Evolutionary conservation across 92 coral and sea anemone genomes (phyloP).

Genomic region (Porites divaricata): DNA sequence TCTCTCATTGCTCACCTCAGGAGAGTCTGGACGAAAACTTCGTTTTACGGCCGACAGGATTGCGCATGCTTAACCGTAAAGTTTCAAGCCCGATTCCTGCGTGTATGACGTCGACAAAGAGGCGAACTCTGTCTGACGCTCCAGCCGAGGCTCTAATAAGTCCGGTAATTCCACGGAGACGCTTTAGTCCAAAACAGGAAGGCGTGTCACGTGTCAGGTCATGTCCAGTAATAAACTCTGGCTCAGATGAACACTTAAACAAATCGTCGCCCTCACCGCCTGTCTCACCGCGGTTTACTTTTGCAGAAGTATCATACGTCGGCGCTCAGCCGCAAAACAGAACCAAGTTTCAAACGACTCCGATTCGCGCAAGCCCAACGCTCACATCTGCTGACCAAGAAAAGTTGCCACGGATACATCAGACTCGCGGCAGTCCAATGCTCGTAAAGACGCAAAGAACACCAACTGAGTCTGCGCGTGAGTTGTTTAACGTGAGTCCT

Average conservation of each 20-base stretch:
- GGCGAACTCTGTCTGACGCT: conserved; percentile 33
- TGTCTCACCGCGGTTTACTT: conserved; percentile 10
- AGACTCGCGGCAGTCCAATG: conserved; percentile 12
- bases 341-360: background rate
- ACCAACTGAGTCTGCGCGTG: conserved; percentile 28
- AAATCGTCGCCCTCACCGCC: background rate
- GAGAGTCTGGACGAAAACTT: conserved; percentile 28
- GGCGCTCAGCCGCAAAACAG: background rate
- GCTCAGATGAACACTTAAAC: background rate
- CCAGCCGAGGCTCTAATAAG: conserved; percentile 40
- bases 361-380: background rate
- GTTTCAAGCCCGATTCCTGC: conserved; percentile 35
- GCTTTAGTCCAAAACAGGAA: background rate
- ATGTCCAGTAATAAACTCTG: conserved; percentile 23
- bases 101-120: background rate
- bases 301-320: background rate
- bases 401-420: conserved; percentile 31
- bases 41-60: background rate
- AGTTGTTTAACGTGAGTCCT: conserved; percentile 52
- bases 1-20: conserved; percentile 5
- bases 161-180: conserved; percentile 30
- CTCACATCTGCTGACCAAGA: conserved; percentile 3
- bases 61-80: conserved; percentile 29
- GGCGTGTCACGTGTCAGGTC: conserved; percentile 19
- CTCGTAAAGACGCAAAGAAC: conserved; percentile 32